Conservation (phyloP, 2,888 invertebrate species). For the Chymomyza fuscimana region DNA sequence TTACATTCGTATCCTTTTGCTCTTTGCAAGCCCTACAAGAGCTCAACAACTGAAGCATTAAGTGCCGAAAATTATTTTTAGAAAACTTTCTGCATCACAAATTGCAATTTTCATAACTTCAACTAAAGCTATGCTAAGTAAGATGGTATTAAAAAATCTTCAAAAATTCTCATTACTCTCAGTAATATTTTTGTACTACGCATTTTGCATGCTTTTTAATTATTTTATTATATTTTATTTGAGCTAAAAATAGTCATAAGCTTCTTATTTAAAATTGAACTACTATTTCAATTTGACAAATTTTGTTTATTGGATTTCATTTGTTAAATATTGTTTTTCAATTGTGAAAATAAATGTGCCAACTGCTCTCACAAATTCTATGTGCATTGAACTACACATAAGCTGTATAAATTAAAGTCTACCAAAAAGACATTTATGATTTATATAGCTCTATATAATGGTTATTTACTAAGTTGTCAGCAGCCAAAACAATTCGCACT, state of each 20-base stretch:
- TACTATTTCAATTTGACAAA: background rate
- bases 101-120: background rate
- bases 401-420: background rate
- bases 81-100: background rate
- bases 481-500: background rate
- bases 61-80: too few relatives aligned
- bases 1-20: too few relatives aligned
- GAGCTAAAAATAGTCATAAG: background rate
- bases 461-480: background rate
- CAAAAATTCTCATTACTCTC: too few relatives aligned
- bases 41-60: too few relatives aligned
- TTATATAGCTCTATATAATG: background rate
- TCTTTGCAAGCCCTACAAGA: too few relatives aligned
- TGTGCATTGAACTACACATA: background rate
- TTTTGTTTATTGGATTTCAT: background rate
- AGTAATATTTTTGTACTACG: too few relatives aligned
- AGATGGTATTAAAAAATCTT: background rate
- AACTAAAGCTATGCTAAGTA: background rate
- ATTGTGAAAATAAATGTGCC: background rate
- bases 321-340: background rate
- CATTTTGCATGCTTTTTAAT: background rate
- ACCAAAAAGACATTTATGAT: background rate
- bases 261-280: background rate
- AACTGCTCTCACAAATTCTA: too few relatives aligned
- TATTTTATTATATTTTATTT: background rate